A percentile compares a stretch with the other conserved stretches of the same genome.
These are phyloP conservation scores for Trematomus loennbergii DNA, from an alignment of 2,113 vertebrate genomes.

Conservation along the genomic window DNA sequence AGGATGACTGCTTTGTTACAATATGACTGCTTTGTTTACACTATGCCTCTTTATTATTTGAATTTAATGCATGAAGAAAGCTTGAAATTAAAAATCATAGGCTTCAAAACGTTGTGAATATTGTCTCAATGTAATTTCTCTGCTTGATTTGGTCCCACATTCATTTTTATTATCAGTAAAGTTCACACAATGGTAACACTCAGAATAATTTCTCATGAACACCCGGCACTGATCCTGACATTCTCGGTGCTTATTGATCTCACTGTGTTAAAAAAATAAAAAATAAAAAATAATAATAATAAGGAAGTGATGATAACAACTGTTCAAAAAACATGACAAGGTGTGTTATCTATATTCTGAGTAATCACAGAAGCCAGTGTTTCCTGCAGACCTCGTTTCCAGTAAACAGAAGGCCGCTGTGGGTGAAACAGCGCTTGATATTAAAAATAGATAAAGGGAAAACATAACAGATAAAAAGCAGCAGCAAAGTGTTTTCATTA, in stretches of 20 bases:
- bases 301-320: neutral
- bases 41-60: too few species aligned
- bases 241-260: neutral
- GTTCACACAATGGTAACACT: neutral
- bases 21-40: too few species aligned
- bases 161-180: neutral
- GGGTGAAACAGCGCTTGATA: too few species aligned
- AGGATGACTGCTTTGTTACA: too few species aligned
- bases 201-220: too few species aligned
- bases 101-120: neutral
- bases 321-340: neutral
- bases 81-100: neutral
- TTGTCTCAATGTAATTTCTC: neutral
- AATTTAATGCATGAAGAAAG: neutral
- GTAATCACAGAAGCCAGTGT: neutral
- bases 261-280: neutral
- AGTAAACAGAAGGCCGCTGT: too few species aligned
- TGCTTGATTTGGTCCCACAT: neutral
- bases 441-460: too few species aligned
- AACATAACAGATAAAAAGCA: too few species aligned
- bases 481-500: too few species aligned
- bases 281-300: neutral
- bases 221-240: neutral
- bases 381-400: neutral
- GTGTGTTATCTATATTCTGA: constrained; percentile 4